Conservation (phyloP, 2,797 vertebrate species). For the Esox masquinongy region DNA sequence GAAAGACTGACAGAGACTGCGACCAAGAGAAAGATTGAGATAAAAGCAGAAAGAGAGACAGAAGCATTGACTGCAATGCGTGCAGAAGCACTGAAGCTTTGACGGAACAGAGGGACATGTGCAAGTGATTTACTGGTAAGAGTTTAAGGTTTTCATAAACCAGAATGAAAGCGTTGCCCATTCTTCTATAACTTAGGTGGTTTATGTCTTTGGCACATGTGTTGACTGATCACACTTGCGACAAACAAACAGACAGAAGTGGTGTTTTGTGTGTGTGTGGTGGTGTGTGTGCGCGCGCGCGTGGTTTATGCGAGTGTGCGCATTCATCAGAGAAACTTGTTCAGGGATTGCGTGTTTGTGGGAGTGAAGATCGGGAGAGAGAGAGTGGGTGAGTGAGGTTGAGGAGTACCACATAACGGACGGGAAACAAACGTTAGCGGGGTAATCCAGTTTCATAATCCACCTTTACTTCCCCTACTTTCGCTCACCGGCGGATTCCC, state of each 20-base stretch:
- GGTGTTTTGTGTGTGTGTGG: conserved; percentile 5
- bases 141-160: background rate
- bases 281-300: background rate
- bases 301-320: background rate
- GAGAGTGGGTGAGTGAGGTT: conserved; percentile 9
- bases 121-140: conserved; percentile 16
- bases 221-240: background rate
- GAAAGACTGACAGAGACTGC: background rate
- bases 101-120: conserved; percentile 7
- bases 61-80: background rate
- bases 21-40: background rate
- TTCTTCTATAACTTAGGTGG: background rate
- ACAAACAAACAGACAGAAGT: background rate
- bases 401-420: background rate
- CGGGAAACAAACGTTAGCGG: conserved; percentile 10
- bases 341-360: background rate
- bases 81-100: background rate
- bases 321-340: background rate
- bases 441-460: conserved; percentile 5
- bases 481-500: background rate
- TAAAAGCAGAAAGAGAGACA: background rate
- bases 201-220: background rate
- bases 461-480: conserved; percentile 11
- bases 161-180: background rate
- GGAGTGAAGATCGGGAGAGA: background rate